These are phyloP conservation scores for Hippolais icterina DNA, from an alignment of 2,113 vertebrate genomes.

Conservation along the genomic window DNA sequence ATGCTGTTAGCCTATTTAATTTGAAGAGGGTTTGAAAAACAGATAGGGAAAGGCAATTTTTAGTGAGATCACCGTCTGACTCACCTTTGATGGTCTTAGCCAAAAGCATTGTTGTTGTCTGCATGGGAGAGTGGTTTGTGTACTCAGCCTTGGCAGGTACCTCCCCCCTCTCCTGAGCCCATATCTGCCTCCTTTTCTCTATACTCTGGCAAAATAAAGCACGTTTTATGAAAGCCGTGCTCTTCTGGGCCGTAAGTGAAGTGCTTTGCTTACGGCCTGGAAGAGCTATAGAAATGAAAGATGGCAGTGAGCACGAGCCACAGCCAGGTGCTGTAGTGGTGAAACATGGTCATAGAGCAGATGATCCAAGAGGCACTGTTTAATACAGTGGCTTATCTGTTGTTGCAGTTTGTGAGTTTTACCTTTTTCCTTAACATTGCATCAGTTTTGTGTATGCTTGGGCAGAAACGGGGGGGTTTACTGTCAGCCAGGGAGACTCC, in stretches of 20 bases:
- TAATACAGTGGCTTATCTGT: background rate
- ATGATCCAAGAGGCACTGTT: background rate
- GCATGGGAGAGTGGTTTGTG: background rate
- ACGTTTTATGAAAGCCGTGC: fast-evolving
- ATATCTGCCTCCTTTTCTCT: background rate
- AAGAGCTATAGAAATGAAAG: background rate
- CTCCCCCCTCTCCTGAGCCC: background rate
- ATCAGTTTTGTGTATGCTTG: fast-evolving
- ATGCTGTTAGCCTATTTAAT: background rate
- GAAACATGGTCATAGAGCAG: background rate
- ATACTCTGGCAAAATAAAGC: background rate
- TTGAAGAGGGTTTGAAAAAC: background rate
- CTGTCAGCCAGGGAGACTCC: background rate
- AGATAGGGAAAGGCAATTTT: background rate
- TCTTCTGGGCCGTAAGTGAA: background rate
- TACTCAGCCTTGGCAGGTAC: background rate
- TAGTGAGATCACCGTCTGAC: background rate
- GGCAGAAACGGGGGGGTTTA: background rate
- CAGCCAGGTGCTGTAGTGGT: background rate
- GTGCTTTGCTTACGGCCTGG: background rate
- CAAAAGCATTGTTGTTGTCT: background rate
- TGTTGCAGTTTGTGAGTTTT: background rate
- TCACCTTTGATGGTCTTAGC: background rate
- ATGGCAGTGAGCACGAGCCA: background rate
- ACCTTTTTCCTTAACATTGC: background rate